Evolutionary conservation across 2,888 invertebrate species (phyloP).

Genomic region (Melieria crassipennis): DNA sequence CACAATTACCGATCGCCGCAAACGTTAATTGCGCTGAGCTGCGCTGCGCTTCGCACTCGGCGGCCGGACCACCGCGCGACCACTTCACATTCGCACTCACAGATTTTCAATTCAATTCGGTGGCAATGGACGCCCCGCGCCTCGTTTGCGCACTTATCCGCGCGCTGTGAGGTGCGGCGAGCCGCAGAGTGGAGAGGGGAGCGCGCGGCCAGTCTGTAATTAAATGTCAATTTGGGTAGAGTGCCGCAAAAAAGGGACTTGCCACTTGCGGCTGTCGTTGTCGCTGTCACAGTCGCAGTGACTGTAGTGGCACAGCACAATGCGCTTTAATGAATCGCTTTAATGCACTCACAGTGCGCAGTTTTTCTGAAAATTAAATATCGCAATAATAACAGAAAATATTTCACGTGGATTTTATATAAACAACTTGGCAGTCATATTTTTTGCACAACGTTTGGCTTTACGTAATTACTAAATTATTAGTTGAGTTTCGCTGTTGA

Average conservation of each 20-base stretch:
- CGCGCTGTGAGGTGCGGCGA: not conserved
- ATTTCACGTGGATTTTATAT: not conserved
- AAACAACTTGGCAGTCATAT: too few species aligned
- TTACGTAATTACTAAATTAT: too few species aligned
- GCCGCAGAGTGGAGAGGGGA: too few species aligned
- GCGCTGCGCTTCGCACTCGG: constrained; percentile 45
- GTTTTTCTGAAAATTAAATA: constrained; percentile 22
- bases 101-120: constrained; percentile 45
- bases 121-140: constrained; percentile 46
- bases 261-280: not conserved
- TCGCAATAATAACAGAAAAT: constrained; percentile 16
- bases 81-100: too few species aligned
- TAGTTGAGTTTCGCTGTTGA: too few species aligned
- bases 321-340: constrained; percentile 29
- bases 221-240: constrained; percentile 56
- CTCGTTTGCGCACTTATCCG: constrained; percentile 7
- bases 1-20: constrained; percentile 11
- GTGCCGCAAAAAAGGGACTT: not conserved
- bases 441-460: too few species aligned
- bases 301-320: constrained; percentile 20
- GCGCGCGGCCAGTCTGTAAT: constrained; percentile 50
- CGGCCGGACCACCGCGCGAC: too few species aligned
- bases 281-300: not conserved
- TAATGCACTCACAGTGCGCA: constrained; percentile 9
- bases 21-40: constrained; percentile 3